Evolutionary conservation across 2,888 invertebrate genomes (phyloP), one percentile per base, ranked within the genome.

Genomic region (Linnaemya tessellans): DNA sequence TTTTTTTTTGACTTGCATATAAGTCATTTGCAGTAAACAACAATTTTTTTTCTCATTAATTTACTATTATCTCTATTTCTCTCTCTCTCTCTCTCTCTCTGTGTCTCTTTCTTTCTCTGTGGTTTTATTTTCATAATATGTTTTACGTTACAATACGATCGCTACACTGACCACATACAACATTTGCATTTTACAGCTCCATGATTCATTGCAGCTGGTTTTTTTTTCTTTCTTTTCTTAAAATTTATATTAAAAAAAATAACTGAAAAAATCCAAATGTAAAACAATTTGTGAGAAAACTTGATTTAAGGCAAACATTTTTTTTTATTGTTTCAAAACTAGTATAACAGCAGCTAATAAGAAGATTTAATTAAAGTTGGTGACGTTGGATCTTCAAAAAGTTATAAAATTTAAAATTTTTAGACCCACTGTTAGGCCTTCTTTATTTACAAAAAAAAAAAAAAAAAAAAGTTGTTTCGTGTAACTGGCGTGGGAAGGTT

Each of bases 101-200:
- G 11, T 43, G 30, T 8, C 18, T 56, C 22, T 38, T 9, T 22
- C 22, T 25, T 15, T 25, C 20, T 73, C 18, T 54, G 15, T 67
- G 3, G 1, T 8, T n/a, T 56, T 30, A 9, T n/a, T 38, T 4
- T 62, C 0, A 8, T 1, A 1, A 11, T 35, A 41, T 41, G 41
- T 43, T 43, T 7, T 7, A 0, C 25, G 15, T 30, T 15, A 30
- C 64, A 38, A 35, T 18, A 2, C 11, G 13, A 43, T 13, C 11
- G 13, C n/a, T 54, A 65, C 56, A 73, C 80, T 80, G 80, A 80
- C 80, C 80, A 73, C 71, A 80, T 73, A 71, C 80, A 80, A 80
- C 80, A 73, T 80, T 80, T 65, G 64, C 71, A 71, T 80, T 56
- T 73, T 56, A 56, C 35, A 46, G 35, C 8, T 7, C n/a, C 18